Conservation (phyloP, 1,140 invertebrate genomes). For the Chymomyza costata region DNA sequence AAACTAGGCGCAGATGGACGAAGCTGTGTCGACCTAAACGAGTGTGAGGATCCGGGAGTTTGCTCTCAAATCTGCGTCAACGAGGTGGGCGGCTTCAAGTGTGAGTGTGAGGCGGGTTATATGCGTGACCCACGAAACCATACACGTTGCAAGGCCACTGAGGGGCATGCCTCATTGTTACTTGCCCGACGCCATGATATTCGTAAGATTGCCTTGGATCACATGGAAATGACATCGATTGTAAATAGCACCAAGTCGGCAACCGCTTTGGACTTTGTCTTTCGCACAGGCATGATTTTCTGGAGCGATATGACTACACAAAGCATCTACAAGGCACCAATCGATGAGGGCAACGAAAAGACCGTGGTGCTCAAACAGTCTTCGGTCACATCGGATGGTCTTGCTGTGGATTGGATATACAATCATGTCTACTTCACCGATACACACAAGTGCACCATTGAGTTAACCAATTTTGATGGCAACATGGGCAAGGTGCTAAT, state of each 20-base stretch:
- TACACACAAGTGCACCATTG: constrained; percentile 91
- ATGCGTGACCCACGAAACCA: constrained; percentile 87
- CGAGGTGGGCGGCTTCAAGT: constrained; percentile 93
- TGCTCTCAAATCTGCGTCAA: constrained; percentile 96
- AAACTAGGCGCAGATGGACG: constrained; percentile 81
- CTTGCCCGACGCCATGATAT: constrained; percentile 91
- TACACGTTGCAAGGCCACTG: constrained; percentile 90
- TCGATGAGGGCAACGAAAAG: constrained; percentile 90
- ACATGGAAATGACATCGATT: constrained; percentile 91
- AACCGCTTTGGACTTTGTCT: constrained; percentile 92
- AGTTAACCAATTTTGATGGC: constrained; percentile 91
- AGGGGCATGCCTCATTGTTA: constrained; percentile 89
- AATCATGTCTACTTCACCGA: constrained; percentile 98
- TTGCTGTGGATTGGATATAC: constrained; percentile 98
- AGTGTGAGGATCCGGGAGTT: constrained; percentile 89
- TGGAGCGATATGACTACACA: constrained; percentile 95
- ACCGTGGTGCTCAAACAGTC: constrained; percentile 88
- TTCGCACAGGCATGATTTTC: constrained; percentile 92
- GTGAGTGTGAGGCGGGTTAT: constrained; percentile 92
- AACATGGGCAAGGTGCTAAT: constrained; percentile 92
- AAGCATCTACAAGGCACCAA: constrained; percentile 95
- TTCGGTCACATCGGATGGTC: constrained; percentile 91
- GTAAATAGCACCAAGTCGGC: constrained; percentile 91
- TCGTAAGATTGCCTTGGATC: constrained; percentile 90
- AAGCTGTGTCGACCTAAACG: constrained; percentile 93